phyloP scores from a whole-genome alignment of 2,113 vertebrate species.

The Dicerorhinus sumatrensis region DNA sequence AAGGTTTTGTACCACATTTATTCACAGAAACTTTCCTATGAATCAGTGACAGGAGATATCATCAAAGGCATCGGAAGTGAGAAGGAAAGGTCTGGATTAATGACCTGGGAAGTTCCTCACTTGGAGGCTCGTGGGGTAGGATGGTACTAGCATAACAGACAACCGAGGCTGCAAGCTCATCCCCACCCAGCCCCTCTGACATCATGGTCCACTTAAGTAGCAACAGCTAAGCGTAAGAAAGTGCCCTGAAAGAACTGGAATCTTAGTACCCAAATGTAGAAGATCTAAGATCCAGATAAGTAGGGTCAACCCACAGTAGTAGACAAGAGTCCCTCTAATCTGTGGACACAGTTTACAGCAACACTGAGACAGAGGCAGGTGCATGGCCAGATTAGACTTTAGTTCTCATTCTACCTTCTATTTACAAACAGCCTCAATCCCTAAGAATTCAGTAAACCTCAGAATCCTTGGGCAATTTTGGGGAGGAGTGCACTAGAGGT shows the following conservation, averaged over 20 bases:
- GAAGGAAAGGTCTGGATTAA: not conserved
- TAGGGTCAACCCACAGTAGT: not conserved
- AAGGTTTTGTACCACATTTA: not conserved
- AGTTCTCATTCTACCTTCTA: not conserved
- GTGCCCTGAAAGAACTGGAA: not conserved
- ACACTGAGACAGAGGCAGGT: not conserved
- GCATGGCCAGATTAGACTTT: not conserved
- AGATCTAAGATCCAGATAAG: not conserved
- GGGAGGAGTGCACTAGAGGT: not conserved
- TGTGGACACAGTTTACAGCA: not conserved
- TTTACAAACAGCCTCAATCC: not conserved
- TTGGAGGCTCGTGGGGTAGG: not conserved
- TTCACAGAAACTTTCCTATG: not conserved
- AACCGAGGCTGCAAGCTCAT: not conserved
- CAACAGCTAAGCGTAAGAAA: not conserved
- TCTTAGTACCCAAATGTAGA: not conserved
- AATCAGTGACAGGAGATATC: not conserved
- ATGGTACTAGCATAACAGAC: not conserved
- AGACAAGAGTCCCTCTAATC: not conserved
- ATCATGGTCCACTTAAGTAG: not conserved
- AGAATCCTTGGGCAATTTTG: not conserved
- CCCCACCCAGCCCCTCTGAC: not conserved
- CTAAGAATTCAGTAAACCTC: not conserved
- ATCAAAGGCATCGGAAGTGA: not conserved
- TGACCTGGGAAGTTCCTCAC: not conserved